phyloP scores from a whole-genome alignment of 2,888 invertebrate species.

The Tryphoninae sp. region DNA sequence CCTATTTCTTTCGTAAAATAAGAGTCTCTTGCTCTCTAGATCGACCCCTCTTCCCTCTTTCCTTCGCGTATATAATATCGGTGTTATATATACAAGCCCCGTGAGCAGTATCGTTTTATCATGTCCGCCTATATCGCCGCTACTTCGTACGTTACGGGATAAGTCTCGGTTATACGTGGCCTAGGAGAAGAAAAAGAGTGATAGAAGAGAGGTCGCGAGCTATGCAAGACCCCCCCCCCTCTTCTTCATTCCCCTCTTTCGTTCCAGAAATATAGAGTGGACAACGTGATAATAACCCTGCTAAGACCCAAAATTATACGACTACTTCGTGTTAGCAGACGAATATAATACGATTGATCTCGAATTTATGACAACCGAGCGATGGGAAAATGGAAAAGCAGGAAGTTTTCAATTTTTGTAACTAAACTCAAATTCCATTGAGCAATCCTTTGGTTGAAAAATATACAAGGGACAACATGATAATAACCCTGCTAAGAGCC shows the following conservation, averaged over 20 bases:
- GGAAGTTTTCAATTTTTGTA: too few relatives aligned
- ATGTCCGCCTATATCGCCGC: constrained; percentile 43
- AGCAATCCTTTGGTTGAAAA: too few relatives aligned
- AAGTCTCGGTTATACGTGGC: background rate
- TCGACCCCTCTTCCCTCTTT: too few relatives aligned
- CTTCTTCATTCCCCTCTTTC: background rate
- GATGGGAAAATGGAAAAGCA: too few relatives aligned
- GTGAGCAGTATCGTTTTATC: constrained; percentile 23
- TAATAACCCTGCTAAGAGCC: too few relatives aligned
- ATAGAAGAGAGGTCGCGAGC: constrained; percentile 11
- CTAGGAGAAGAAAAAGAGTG: constrained; percentile 15
- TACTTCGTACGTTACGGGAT: constrained; percentile 10
- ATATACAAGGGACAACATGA: too few relatives aligned
- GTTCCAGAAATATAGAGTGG: constrained; percentile 35
- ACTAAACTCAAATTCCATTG: too few relatives aligned
- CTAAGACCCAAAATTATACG: too few relatives aligned
- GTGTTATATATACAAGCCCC: constrained; percentile 9
- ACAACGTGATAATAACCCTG: background rate
- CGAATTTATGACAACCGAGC: too few relatives aligned
- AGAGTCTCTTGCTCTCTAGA: constrained; percentile 1
- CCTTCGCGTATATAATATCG: background rate
- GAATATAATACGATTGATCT: too few relatives aligned
- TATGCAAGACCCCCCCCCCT: background rate
- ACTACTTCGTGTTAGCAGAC: too few relatives aligned
- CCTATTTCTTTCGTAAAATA: constrained; percentile 2